Conservation (phyloP, 2,888 invertebrate species). For the Drosophila silvestris region DNA sequence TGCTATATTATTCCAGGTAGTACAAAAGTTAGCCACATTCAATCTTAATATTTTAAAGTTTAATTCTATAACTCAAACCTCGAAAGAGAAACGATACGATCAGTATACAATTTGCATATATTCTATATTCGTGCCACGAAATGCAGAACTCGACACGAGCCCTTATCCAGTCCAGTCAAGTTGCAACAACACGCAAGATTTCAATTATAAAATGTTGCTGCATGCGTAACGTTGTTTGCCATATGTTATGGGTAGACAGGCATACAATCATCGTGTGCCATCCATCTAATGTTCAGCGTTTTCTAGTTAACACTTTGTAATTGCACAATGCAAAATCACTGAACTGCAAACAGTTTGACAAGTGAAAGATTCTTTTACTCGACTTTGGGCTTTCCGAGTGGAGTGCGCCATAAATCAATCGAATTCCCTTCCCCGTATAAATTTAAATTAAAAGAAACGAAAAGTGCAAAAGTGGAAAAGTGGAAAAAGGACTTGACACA, state of each 20-base stretch:
- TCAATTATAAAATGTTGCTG: conserved; percentile 25
- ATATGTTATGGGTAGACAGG: conserved; percentile 37
- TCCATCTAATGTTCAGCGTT: conserved; percentile 34
- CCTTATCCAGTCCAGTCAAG: neutral
- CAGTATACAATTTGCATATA: neutral
- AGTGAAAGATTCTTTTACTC: conserved; percentile 63
- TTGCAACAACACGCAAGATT: conserved; percentile 1
- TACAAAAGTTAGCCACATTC: neutral
- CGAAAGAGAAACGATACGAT: neutral
- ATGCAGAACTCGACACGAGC: neutral
- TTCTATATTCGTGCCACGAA: conserved; percentile 1
- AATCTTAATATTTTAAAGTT: neutral
- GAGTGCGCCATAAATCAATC: conserved; percentile 71
- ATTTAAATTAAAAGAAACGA: conserved; percentile 74
- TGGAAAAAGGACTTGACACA: conserved; percentile 23
- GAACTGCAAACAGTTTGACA: conserved; percentile 72
- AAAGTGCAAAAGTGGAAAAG: conserved; percentile 1
- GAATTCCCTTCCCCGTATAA: conserved; percentile 46
- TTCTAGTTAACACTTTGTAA: conserved; percentile 83
- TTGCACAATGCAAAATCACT: conserved; percentile 75
- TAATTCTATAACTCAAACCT: neutral
- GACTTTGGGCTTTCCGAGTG: neutral
- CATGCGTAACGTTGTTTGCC: conserved; percentile 38
- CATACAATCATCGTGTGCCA: conserved; percentile 1
- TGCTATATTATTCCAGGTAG: neutral